These are phyloP conservation scores for Intellagama lesueurii DNA, from an alignment of 2,797 vertebrate genomes.

Conservation along the genomic window DNA sequence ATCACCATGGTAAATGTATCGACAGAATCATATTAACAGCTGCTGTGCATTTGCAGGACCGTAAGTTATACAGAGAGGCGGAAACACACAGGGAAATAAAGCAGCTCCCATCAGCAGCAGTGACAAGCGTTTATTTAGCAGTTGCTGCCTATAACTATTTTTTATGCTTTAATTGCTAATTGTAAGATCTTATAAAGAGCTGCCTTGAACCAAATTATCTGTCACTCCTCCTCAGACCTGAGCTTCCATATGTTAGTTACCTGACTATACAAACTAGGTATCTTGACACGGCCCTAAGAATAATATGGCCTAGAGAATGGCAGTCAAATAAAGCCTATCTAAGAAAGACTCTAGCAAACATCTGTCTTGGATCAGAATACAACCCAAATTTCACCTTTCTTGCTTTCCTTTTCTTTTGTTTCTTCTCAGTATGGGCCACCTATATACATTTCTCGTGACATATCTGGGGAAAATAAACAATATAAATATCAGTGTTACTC, in stretches of 20 bases:
- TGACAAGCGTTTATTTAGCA: conserved; percentile 83
- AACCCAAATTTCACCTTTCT: neutral
- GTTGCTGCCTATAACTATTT: conserved; percentile 74
- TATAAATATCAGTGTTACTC: conserved; percentile 36
- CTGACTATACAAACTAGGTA: conserved; percentile 27
- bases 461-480: neutral
- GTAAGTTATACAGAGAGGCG: conserved; percentile 79
- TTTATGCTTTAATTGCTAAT: conserved; percentile 82
- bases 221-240: conserved; percentile 57
- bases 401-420: neutral
- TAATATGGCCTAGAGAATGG: conserved; percentile 32
- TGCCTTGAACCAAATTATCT: conserved; percentile 60
- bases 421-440: neutral
- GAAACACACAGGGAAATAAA: conserved; percentile 80
- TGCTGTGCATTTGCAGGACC: conserved; percentile 81
- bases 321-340: conserved; percentile 15
- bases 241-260: conserved; percentile 72
- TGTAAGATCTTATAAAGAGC: conserved; percentile 65
- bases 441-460: neutral
- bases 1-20: conserved; percentile 87
- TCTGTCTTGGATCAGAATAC: neutral
- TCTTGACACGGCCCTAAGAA: conserved; percentile 27
- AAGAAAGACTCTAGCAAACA: neutral
- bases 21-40: conserved; percentile 91
- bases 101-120: conserved; percentile 76